Base-by-base conservation (phyloP, 2,888 invertebrate species). In the Phania funesta region DNA sequence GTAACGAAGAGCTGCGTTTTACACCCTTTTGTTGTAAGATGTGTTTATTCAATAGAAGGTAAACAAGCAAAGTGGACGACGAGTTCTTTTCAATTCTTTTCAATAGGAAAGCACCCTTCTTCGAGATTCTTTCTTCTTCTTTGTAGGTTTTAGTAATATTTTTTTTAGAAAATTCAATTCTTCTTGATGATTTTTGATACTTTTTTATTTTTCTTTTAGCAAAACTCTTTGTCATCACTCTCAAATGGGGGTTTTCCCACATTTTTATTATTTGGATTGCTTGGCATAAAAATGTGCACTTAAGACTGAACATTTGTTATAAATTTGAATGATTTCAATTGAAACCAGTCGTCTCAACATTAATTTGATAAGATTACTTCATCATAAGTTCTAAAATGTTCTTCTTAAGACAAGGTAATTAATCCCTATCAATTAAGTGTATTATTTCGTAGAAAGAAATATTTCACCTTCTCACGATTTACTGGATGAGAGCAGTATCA, bases 1-100 rank as follows among this genome's bases (percentile, higher is more conserved):
- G 60, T 80, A 77, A 56, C 71, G 32, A 76, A 77, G 62, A 71
- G 73, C 71, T 76, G 62, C 48, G 54, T 67, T 54, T 67, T 76
- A 71, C 71, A 80, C 62, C 76, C 71, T 76, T 81, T 81, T 48
- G 22, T 41, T 67, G 46, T 20, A 54, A 32, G 29, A 46, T 65
- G 46, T 67, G 9, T 62, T 62, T 67, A n/a, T 60, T 26, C 11
- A 58, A 35, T 29, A 58, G 41, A n/a, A n/a, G 29, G 22, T 22
- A 65, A 50, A 22, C 22, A 50, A 41, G 0, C 62, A 41, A 29
- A 41, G 29, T 44, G 16, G 7, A 20, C 44, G 26, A 50, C n/a
- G n/a, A n/a, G n/a, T 3, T 41, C 50, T 11, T 44, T 46, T 65
- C 24, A 58, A 50, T 29, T 48, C 60, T 29, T 29, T 16, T 44